A percentile compares a stretch with the other conserved stretches of the same genome.
Conservation (phyloP, 2,888 invertebrate genomes). For the Didymodactylos carnosus region DNA sequence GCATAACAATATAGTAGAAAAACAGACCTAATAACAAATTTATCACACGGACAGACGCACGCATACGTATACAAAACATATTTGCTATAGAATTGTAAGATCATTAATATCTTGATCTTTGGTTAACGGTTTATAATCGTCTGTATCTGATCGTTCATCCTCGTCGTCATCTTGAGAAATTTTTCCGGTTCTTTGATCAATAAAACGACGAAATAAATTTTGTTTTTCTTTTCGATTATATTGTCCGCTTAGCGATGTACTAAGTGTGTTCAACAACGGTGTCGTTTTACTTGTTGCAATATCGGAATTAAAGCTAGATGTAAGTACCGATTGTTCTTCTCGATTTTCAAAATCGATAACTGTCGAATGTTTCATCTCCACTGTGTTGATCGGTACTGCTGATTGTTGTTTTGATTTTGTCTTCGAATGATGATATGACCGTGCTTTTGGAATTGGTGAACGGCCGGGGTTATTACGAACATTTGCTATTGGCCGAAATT, state of each 20-base stretch:
- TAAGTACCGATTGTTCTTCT: neutral
- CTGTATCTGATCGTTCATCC: neutral
- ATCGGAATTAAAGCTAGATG: neutral
- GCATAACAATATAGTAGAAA: no score
- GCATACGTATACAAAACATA: no score
- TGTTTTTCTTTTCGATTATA: neutral
- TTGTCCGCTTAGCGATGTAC: neutral
- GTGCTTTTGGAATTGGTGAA: neutral
- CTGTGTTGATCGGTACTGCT: neutral
- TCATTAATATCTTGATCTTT: no score
- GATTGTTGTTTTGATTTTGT: neutral
- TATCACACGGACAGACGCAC: no score
- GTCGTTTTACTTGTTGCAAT: neutral
- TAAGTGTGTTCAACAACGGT: neutral
- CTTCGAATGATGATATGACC: neutral
- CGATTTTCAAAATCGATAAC: neutral
- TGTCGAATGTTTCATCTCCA: no score
- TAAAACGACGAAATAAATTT: no score
- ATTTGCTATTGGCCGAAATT: neutral
- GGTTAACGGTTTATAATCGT: neutral
- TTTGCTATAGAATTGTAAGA: no score
- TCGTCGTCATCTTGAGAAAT: neutral
- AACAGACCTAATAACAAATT: no score
- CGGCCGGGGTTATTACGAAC: neutral
- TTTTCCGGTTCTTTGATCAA: neutral